These are phyloP conservation scores for Limnodromus scolopaceus DNA, from an alignment of 2,797 vertebrate genomes.

Conservation along the genomic window DNA sequence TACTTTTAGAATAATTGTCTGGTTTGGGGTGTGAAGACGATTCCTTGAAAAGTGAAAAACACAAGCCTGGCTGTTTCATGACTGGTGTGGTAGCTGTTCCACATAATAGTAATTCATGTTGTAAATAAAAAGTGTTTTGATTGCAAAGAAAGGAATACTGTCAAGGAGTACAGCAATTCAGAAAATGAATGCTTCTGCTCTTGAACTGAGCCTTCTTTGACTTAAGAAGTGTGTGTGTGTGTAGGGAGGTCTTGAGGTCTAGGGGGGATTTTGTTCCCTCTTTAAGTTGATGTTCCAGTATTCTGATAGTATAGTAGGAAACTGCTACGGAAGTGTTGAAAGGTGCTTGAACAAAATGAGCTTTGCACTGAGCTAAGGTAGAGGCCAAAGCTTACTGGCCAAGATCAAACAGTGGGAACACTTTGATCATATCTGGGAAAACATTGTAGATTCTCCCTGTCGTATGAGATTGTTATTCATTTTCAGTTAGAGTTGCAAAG, in stretches of 20 bases:
- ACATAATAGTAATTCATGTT: neutral
- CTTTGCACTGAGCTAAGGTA: neutral
- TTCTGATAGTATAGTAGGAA: neutral
- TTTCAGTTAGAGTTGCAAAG: neutral
- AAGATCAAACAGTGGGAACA: neutral
- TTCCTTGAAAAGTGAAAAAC: neutral
- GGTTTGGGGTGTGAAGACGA: neutral
- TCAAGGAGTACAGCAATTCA: neutral
- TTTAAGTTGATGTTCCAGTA: neutral
- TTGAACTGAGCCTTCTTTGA: rapidly evolving
- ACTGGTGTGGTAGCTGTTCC: neutral
- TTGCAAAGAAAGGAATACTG: neutral
- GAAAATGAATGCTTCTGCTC: neutral
- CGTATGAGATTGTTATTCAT: neutral
- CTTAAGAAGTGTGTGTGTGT: neutral
- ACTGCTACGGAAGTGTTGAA: neutral
- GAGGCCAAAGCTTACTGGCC: neutral
- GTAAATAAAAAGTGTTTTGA: neutral
- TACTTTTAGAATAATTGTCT: neutral
- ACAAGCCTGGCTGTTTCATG: neutral
- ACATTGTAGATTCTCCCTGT: neutral
- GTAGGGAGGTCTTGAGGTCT: neutral
- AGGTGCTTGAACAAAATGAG: neutral
- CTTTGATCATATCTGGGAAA: neutral
- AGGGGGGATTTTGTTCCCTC: neutral